These are phyloP conservation scores for Timema podura DNA, from an alignment of 2,888 invertebrate species.

Conservation along the genomic window DNA sequence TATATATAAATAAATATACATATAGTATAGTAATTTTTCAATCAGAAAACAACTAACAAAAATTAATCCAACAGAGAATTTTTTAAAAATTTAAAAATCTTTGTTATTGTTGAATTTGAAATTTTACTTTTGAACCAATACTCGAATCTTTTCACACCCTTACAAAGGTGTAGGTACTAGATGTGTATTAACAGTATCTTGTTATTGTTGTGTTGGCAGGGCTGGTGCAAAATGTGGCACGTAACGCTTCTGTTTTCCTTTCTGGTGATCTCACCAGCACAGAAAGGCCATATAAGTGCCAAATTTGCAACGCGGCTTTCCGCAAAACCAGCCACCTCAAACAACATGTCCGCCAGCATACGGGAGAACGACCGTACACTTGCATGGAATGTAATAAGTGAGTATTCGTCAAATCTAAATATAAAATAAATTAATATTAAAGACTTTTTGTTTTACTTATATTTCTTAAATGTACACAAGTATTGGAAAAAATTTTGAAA, in stretches of 20 bases:
- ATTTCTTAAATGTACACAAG: neutral
- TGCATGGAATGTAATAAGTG: slow-evolving; percentile 36
- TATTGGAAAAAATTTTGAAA: no score
- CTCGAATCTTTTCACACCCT: no score
- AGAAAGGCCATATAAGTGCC: slow-evolving; percentile 49
- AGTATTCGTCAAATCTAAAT: neutral
- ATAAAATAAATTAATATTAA: no score
- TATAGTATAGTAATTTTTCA: no score
- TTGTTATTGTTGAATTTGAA: slow-evolving; percentile 35
- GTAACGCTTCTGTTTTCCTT: slow-evolving; percentile 19
- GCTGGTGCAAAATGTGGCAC: slow-evolving; percentile 21
- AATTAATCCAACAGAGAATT: no score
- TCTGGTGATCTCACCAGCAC: slow-evolving; percentile 19
- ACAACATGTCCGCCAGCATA: slow-evolving; percentile 45
- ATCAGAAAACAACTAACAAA: no score
- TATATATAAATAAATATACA: no score
- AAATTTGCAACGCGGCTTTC: slow-evolving; percentile 46
- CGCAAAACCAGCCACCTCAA: slow-evolving; percentile 55
- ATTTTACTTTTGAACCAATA: neutral
- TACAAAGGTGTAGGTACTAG: no score
- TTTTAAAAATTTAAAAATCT: no score
- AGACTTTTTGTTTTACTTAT: neutral
- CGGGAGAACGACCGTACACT: slow-evolving; percentile 42
- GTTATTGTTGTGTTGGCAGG: slow-evolving; percentile 16
- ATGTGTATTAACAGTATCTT: neutral